A percentile compares a stretch with the other conserved stretches of the same genome.
These are phyloP conservation scores for Neoitamus cyanurus DNA, from an alignment of 2,888 invertebrate genomes.

Conservation along the genomic window DNA sequence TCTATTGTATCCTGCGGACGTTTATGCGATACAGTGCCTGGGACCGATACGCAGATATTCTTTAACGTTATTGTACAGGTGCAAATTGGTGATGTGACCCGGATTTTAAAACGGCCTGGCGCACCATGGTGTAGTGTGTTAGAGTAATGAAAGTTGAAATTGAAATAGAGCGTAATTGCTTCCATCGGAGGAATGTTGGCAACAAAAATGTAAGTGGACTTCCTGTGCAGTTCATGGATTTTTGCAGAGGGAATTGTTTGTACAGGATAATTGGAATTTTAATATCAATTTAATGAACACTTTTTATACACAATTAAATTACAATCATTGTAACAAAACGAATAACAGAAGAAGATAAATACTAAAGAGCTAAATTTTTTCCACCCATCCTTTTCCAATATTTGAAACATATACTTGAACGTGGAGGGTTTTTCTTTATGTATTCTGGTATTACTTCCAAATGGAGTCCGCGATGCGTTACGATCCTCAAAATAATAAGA, in stretches of 20 bases:
- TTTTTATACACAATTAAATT: no score
- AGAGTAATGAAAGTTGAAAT: neutral
- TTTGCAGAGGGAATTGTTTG: neutral
- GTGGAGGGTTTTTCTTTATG: no score
- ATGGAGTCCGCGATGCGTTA: no score
- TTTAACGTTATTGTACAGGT: conserved; percentile 15
- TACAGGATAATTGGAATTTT: no score
- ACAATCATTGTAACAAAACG: no score
- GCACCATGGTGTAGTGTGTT: neutral
- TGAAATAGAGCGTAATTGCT: neutral
- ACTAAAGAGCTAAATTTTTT: no score
- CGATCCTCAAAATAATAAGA: no score
- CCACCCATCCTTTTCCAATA: no score
- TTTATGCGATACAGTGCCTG: neutral
- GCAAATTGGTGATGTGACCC: conserved; percentile 14
- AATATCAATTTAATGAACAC: no score
- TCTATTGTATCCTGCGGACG: neutral
- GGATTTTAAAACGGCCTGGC: neutral
- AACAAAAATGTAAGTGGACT: neutral
- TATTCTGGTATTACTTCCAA: no score
- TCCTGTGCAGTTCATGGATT: neutral
- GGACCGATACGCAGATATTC: neutral
- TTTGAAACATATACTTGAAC: no score
- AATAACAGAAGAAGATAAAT: no score
- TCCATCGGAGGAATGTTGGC: neutral